phyloP scores from a whole-genome alignment of 2,888 invertebrate species.

The Archaeoteleia sp. region DNA sequence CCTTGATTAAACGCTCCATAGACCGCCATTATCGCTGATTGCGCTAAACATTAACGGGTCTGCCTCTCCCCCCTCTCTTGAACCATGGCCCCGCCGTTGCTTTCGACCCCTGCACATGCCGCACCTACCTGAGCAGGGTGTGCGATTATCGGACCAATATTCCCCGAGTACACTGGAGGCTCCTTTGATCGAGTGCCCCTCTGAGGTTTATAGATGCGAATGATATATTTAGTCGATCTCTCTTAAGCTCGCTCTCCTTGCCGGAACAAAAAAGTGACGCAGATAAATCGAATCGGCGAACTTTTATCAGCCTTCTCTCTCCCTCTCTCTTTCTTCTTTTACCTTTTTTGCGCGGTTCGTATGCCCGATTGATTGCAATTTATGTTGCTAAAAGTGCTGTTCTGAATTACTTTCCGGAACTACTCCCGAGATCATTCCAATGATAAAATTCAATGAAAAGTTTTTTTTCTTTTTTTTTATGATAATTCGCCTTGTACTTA shows the following conservation, averaged over 20 bases:
- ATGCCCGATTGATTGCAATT: too few species aligned
- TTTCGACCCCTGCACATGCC: constrained; percentile 24
- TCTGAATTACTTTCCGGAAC: too few species aligned
- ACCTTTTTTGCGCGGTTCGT: too few species aligned
- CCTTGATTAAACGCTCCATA: constrained; percentile 76
- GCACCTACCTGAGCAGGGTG: constrained; percentile 32
- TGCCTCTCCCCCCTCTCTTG: constrained; percentile 42
- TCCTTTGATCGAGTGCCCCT: constrained; percentile 53
- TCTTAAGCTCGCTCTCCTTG: constrained; percentile 34
- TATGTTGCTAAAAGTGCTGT: too few species aligned
- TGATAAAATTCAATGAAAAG: too few species aligned
- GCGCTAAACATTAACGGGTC: constrained; percentile 75
- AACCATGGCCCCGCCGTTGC: constrained; percentile 12
- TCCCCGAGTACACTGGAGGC: constrained; percentile 45
- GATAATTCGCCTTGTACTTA: too few species aligned
- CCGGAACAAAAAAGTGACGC: constrained; percentile 45
- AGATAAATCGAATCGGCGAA: constrained; percentile 48
- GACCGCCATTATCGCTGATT: constrained; percentile 76
- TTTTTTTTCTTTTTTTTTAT: too few species aligned
- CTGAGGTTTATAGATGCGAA: constrained; percentile 49
- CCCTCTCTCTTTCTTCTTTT: too few species aligned
- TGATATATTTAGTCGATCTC: constrained; percentile 44
- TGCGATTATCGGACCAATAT: constrained; percentile 47
- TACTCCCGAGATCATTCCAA: too few species aligned
- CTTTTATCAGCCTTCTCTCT: constrained; percentile 39